Percentiles rank a stretch among this genome's conserved stretches.
Conservation (phyloP, 2,113 vertebrate species). For the Chloropsis hardwickii region DNA sequence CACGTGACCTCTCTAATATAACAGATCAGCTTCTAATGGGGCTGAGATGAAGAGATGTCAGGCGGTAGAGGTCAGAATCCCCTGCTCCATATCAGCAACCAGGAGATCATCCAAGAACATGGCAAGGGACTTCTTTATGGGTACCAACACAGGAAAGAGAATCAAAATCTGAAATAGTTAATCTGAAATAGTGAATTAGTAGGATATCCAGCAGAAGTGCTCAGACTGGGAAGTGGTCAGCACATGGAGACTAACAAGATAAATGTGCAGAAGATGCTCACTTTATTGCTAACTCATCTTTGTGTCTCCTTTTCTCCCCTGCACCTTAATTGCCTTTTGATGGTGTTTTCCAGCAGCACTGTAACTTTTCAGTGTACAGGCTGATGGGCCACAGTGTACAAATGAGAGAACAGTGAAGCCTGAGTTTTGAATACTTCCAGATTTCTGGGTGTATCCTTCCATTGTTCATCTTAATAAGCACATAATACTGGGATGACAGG, state of each 20-base stretch:
- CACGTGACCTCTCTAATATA: not conserved
- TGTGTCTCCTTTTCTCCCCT: not conserved
- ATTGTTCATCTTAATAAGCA: not conserved
- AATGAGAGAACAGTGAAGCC: not conserved
- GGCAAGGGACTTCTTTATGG: not conserved
- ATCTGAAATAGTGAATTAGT: not conserved
- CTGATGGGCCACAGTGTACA: not conserved
- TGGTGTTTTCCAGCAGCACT: not conserved
- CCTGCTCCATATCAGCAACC: not conserved
- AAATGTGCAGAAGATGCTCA: not conserved
- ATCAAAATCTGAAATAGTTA: not conserved
- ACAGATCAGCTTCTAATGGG: not conserved
- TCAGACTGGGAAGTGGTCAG: not conserved
- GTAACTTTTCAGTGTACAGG: not conserved
- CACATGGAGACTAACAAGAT: not conserved
- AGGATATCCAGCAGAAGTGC: not conserved
- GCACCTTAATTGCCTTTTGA: not conserved
- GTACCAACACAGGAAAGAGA: not conserved
- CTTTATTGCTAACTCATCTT: conserved; percentile 3
- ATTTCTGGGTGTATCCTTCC: conserved; percentile 36
- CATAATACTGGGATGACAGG: not conserved
- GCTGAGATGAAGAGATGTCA: not conserved
- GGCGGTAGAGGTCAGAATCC: not conserved
- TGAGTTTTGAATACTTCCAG: conserved; percentile 30
- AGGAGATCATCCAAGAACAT: not conserved